phyloP scores from a whole-genome alignment of 2,888 invertebrate genomes.

The Pyrocoelia pectoralis region DNA sequence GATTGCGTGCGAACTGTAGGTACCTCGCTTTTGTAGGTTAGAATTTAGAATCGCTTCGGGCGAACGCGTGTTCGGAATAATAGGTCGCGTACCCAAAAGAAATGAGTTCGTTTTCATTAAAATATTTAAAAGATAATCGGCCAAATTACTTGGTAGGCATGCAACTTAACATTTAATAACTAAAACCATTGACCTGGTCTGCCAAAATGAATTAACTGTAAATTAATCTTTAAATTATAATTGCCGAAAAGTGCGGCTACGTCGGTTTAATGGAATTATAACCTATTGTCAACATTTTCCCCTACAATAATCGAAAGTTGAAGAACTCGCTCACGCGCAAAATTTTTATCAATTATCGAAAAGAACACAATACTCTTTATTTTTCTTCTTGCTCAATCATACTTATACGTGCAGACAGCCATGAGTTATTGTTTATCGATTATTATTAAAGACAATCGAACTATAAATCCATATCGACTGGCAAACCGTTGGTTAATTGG shows the following conservation, averaged over 20 bases:
- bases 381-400: constrained; percentile 24
- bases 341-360: constrained; percentile 19
- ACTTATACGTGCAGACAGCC: constrained; percentile 29
- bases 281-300: no score
- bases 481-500: constrained; percentile 40
- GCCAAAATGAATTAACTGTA: constrained; percentile 15
- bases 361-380: constrained; percentile 24
- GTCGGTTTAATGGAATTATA: no score
- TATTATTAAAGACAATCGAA: constrained; percentile 40
- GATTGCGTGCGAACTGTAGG: constrained; percentile 22
- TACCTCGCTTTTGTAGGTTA: constrained; percentile 25
- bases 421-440: constrained; percentile 35
- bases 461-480: constrained; percentile 42
- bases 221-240: not conserved
- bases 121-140: constrained; percentile 25
- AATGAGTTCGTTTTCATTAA: constrained; percentile 32
- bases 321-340: constrained; percentile 26
- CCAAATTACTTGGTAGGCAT: constrained; percentile 24
- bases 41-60: constrained; percentile 26
- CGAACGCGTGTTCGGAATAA: constrained; percentile 35
- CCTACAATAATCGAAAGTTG: constrained; percentile 25
- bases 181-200: constrained; percentile 6
- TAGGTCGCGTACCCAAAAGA: constrained; percentile 29
- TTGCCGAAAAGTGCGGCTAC: not conserved
- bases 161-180: constrained; percentile 25